These are phyloP conservation scores for Phoxinus dragarum DNA, from an alignment of 2,797 vertebrate species.

Conservation along the genomic window DNA sequence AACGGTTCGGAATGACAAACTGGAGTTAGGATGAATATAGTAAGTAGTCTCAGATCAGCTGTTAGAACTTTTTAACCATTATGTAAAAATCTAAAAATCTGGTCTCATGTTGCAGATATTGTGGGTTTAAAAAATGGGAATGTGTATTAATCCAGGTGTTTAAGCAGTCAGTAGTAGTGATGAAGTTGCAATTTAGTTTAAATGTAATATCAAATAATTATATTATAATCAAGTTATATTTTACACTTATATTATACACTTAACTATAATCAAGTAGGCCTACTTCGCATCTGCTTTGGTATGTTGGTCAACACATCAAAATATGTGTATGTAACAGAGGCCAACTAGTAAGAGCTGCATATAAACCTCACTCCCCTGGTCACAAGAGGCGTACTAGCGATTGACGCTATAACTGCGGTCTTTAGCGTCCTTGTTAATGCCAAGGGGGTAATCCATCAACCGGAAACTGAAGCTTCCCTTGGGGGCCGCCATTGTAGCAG, in stretches of 20 bases:
- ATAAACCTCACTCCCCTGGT: background rate
- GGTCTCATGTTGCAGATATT: background rate
- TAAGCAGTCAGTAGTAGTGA: background rate
- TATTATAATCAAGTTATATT: no score
- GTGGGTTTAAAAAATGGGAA: background rate
- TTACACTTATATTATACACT: no score
- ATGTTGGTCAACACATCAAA: background rate
- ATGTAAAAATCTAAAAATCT: background rate
- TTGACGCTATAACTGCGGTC: no score
- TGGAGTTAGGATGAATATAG: slow-evolving; percentile 32
- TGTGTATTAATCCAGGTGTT: background rate
- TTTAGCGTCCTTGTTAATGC: no score
- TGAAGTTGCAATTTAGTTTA: background rate
- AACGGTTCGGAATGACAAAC: background rate
- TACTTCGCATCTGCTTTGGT: background rate
- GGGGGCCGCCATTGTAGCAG: no score
- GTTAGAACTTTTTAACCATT: slow-evolving; percentile 12
- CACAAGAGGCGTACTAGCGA: no score
- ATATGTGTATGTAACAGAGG: background rate
- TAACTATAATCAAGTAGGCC: background rate
- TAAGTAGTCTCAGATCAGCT: slow-evolving; percentile 14
- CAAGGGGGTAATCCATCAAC: no score
- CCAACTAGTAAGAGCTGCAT: background rate
- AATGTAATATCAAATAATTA: background rate
- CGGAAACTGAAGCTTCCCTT: no score